Conservation (phyloP, 1,140 invertebrate genomes). For the Apis mellifera region Amel_HAv3.1 CM009938.2:5818001-5818500, state of each 20-base stretch:
- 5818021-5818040: not conserved
- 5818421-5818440: not conserved
- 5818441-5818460: too few relatives aligned
- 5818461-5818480: too few relatives aligned
- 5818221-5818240: not conserved
- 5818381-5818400: not conserved
- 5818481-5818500: too few relatives aligned
- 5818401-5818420: too few relatives aligned
- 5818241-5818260: not conserved
- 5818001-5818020: not conserved
- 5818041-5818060: not conserved
- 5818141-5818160: too few relatives aligned
- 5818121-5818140: not conserved
- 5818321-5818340: not conserved
- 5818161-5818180: too few relatives aligned
- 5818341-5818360: not conserved
- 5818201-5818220: slow-evolving; percentile 10
- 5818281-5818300: slow-evolving; percentile 16
- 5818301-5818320: slow-evolving; percentile 16
- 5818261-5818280: slow-evolving; percentile 2
- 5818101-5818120: slow-evolving; percentile 18
- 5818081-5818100: slow-evolving; percentile 20
- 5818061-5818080: not conserved
- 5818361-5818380: not conserved
- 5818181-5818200: too few relatives aligned